Evolutionary conservation across 2,797 vertebrate genomes (phyloP).

Genomic region (Gymnodraco acuticeps): DNA sequence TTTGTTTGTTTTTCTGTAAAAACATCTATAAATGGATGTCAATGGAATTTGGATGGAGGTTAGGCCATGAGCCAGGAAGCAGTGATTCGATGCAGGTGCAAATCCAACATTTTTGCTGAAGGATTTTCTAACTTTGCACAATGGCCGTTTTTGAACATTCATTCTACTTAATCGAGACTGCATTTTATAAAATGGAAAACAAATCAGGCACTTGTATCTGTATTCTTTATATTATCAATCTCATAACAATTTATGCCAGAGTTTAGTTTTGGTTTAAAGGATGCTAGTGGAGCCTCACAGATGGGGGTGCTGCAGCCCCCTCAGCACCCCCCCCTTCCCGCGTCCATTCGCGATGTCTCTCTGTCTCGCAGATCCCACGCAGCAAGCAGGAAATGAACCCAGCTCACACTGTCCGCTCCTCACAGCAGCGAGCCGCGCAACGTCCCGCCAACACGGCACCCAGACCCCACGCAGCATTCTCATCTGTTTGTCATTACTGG

Average conservation of each 20-base stretch:
- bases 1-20: constrained; percentile 12
- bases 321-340: too few relatives aligned
- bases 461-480: too few relatives aligned
- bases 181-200: background rate
- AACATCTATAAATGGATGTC: constrained; percentile 7
- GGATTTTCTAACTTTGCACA: background rate
- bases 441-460: too few relatives aligned
- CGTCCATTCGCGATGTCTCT: too few relatives aligned
- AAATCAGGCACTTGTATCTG: background rate
- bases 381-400: too few relatives aligned
- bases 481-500: too few relatives aligned
- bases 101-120: background rate
- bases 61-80: background rate
- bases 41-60: constrained; percentile 6
- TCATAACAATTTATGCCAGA: background rate
- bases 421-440: too few relatives aligned
- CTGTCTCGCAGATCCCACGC: too few relatives aligned
- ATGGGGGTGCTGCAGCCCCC: too few relatives aligned
- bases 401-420: too few relatives aligned
- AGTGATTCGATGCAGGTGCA: background rate
- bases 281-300: too few relatives aligned
- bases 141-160: too few relatives aligned
- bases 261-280: background rate
- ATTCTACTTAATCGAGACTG: background rate
- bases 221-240: background rate